Evolutionary conservation across 2,888 invertebrate genomes (phyloP).

Genomic region (Eutolmus rufibarbis): DNA sequence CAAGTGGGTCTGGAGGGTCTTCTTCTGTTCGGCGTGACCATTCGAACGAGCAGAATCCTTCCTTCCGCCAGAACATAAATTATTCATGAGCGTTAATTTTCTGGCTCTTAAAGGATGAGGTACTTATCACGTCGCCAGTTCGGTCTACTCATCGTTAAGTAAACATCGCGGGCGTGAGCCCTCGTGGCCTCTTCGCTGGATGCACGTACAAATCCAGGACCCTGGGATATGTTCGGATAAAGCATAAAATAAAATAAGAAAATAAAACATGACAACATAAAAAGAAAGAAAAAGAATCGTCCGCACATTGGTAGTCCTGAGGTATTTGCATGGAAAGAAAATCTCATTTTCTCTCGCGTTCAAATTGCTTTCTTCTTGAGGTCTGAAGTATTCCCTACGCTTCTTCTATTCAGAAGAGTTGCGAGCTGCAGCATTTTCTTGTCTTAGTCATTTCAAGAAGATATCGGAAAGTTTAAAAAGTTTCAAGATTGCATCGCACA

Average conservation of each 20-base stretch:
- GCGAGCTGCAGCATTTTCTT: not conserved
- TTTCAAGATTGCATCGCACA: not conserved
- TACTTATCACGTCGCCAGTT: not conserved
- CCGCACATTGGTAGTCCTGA: not conserved
- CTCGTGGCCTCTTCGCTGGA: not conserved
- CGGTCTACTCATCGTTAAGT: not conserved
- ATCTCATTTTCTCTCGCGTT: constrained; percentile 5
- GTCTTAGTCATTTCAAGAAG: constrained; percentile 3
- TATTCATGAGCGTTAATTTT: not conserved
- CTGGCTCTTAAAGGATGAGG: not conserved
- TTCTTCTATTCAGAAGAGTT: not conserved
- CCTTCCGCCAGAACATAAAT: not conserved
- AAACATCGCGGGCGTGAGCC: not conserved
- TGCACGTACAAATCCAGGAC: not conserved
- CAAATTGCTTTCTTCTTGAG: constrained; percentile 22
- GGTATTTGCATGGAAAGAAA: constrained; percentile 13
- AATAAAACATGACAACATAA: not conserved
- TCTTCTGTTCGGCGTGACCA: not conserved
- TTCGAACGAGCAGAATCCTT: not conserved
- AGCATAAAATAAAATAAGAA: not conserved
- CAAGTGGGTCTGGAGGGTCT: not conserved
- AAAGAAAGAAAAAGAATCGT: not conserved
- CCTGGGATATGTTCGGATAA: not conserved
- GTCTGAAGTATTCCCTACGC: not conserved
- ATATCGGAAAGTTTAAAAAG: constrained; percentile 8